phyloP scores from a whole-genome alignment of 2,113 vertebrate genomes.

The Tautogolabrus adspersus region DNA sequence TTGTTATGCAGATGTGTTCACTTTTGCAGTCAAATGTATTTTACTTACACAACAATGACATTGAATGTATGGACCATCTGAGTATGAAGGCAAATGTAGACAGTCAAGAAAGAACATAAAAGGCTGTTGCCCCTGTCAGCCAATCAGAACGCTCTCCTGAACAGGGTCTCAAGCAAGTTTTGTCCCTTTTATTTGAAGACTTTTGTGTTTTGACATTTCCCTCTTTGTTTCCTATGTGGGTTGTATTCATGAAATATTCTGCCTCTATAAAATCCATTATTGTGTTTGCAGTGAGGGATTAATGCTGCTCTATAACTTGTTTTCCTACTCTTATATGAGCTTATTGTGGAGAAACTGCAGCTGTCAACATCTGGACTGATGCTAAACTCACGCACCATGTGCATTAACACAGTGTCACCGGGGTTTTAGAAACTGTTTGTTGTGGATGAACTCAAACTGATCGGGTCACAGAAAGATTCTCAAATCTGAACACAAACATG shows the following conservation, averaged over 20 bases:
- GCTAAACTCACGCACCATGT: constrained; percentile 27
- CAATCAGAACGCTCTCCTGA: too few relatives aligned
- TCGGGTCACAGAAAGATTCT: constrained; percentile 1
- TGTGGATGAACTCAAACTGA: neutral
- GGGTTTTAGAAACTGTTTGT: neutral
- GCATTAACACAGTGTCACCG: neutral
- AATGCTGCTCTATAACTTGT: constrained; percentile 25
- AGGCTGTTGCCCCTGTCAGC: too few relatives aligned
- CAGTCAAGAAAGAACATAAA: too few relatives aligned
- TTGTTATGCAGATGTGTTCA: too few relatives aligned
- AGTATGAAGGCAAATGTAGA: too few relatives aligned
- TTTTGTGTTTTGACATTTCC: neutral
- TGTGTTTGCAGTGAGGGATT: constrained; percentile 10
- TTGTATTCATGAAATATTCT: neutral
- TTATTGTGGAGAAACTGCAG: constrained; percentile 30
- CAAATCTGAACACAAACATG: neutral
- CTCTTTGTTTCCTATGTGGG: neutral
- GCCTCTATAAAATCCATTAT: constrained; percentile 6
- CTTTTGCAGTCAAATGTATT: too few relatives aligned
- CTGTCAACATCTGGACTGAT: constrained; percentile 38
- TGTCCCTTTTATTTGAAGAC: too few relatives aligned
- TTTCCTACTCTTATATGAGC: constrained; percentile 33
- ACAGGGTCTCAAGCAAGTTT: too few relatives aligned
- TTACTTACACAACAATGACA: too few relatives aligned
- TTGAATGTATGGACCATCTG: too few relatives aligned